Percentiles rank a stretch among this genome's conserved stretches.
Evolutionary conservation across 2,113 vertebrate species (phyloP).

Genomic region (Alligator sinensis): DNA sequence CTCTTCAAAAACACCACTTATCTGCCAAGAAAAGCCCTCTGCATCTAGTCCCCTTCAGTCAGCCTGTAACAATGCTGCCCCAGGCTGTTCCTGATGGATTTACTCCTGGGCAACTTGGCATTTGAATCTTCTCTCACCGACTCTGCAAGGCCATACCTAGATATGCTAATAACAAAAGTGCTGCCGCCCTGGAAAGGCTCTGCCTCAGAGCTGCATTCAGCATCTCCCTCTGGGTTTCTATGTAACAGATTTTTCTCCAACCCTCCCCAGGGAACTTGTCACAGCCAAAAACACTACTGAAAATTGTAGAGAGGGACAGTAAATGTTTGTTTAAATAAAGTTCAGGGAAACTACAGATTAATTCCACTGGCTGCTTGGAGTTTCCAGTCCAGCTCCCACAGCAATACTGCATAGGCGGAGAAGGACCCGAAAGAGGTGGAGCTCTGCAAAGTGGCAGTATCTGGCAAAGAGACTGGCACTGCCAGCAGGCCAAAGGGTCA

Average conservation of each 20-base stretch:
- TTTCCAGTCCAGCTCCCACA: too few relatives aligned
- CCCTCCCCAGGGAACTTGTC: background rate
- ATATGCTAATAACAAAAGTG: background rate
- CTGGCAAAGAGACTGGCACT: too few relatives aligned
- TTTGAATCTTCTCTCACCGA: background rate
- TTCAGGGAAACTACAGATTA: background rate
- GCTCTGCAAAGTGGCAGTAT: too few relatives aligned
- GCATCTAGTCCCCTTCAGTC: background rate
- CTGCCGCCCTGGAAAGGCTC: background rate
- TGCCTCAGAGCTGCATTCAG: background rate
- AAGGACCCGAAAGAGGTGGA: too few relatives aligned
- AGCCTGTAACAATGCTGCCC: background rate
- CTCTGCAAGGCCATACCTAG: background rate
- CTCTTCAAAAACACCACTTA: conserved; percentile 39
- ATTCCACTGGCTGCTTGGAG: too few relatives aligned
- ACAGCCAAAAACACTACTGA: too few relatives aligned
- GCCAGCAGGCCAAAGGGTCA: too few relatives aligned
- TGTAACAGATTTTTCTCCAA: background rate
- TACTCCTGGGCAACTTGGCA: background rate
- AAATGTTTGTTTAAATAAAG: background rate
- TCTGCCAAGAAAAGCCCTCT: conserved; percentile 2
- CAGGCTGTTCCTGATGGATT: background rate
- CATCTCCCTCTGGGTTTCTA: background rate
- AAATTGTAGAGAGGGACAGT: background rate
- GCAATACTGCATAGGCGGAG: too few relatives aligned